Conservation (phyloP, 2,113 vertebrate species). For the Phylloscopus trochiloides region DNA sequence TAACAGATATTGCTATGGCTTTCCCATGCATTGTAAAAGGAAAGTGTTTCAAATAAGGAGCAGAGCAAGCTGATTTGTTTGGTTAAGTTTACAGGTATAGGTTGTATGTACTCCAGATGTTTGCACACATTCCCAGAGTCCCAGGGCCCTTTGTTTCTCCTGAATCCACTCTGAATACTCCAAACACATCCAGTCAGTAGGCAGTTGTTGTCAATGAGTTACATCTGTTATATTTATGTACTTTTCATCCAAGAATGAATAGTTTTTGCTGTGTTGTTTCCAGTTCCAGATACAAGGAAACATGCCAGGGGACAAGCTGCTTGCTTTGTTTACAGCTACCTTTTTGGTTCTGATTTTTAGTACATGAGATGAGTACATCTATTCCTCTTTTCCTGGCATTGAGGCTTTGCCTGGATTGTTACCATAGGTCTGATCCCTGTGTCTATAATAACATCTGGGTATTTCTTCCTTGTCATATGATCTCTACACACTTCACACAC, state of each 20-base stretch:
- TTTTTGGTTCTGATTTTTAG: slow-evolving; percentile 1
- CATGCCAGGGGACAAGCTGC: not conserved
- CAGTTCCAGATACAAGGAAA: not conserved
- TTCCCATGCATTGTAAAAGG: slow-evolving; percentile 68
- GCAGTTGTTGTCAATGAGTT: slow-evolving; percentile 18
- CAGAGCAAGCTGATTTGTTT: slow-evolving; percentile 69
- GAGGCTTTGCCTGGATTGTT: not conserved
- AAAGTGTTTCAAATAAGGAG: slow-evolving; percentile 74
- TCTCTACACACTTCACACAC: not conserved
- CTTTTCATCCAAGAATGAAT: slow-evolving; percentile 34
- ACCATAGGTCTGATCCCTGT: not conserved
- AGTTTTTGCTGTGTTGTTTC: slow-evolving; percentile 1
- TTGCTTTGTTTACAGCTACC: slow-evolving; percentile 38
- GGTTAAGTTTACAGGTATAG: slow-evolving; percentile 69
- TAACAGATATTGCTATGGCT: slow-evolving; percentile 56
- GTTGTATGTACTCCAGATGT: slow-evolving; percentile 76
- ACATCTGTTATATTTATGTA: slow-evolving; percentile 28
- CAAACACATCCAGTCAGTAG: not conserved
- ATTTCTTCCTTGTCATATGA: not conserved
- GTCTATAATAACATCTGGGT: not conserved
- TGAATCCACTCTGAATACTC: not conserved
- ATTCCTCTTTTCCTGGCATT: not conserved
- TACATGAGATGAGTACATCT: not conserved
- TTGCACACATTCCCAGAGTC: not conserved
- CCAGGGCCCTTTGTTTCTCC: slow-evolving; percentile 26